These are phyloP conservation scores for Trididemnum clinides DNA, from an alignment of 23 tunicate genomes.

Conservation along the genomic window DNA sequence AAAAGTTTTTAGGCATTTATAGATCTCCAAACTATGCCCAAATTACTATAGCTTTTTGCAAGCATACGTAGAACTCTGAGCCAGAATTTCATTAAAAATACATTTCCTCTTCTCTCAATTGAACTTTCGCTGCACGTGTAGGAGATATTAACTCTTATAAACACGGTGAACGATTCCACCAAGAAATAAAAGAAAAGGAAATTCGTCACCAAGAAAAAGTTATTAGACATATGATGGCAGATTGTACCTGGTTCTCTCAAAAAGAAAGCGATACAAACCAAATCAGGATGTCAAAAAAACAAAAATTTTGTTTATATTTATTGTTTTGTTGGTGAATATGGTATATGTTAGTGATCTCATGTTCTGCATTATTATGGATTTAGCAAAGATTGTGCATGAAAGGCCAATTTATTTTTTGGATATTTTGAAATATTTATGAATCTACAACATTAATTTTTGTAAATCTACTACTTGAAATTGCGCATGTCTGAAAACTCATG, in stretches of 20 bases:
- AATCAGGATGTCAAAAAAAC: background rate
- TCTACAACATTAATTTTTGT: too few relatives aligned
- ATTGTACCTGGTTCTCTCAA: background rate
- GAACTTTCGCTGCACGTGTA: background rate
- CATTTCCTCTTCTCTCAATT: background rate
- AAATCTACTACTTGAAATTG: background rate
- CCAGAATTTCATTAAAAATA: background rate
- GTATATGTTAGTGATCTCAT: too few relatives aligned
- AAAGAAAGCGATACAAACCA: background rate
- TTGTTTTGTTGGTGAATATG: too few relatives aligned
- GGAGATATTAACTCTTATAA: background rate
- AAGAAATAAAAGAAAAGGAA: background rate
- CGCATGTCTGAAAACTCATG: background rate
- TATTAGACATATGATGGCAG: background rate
- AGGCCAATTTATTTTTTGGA: too few relatives aligned
- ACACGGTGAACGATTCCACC: conserved; percentile 11
- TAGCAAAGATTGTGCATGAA: too few relatives aligned
- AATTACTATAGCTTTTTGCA: background rate
- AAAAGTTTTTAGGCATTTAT: background rate
- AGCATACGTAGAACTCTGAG: background rate
- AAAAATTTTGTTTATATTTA: too few relatives aligned
- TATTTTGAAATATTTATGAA: too few relatives aligned
- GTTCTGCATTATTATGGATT: too few relatives aligned
- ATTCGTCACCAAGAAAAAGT: background rate
- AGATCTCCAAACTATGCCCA: background rate